Evolutionary conservation across 2,113 vertebrate species (phyloP).

Genomic region (Zapus hudsonius): DNA sequence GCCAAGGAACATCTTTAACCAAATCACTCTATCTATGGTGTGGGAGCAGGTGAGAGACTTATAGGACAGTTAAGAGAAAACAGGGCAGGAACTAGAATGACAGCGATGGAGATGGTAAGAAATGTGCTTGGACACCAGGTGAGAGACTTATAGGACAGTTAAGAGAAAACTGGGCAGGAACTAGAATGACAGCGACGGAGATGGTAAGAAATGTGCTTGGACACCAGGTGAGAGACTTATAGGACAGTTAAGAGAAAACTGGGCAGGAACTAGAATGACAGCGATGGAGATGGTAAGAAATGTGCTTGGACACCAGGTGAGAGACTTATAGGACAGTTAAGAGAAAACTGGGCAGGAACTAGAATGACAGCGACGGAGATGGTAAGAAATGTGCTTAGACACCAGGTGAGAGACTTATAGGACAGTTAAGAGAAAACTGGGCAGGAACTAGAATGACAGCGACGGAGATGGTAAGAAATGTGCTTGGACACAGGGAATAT

Average conservation of each 20-base stretch:
- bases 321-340: neutral
- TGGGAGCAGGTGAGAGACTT: neutral
- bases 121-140: neutral
- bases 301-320: neutral
- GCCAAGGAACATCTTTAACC: neutral
- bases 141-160: neutral
- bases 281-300: neutral
- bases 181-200: neutral
- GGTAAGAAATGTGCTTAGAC: neutral
- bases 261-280: neutral
- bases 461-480: neutral
- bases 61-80: neutral
- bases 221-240: too few relatives aligned
- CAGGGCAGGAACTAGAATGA: neutral
- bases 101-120: neutral
- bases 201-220: neutral
- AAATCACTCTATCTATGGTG: neutral
- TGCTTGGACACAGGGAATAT: neutral
- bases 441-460: neutral
- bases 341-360: neutral
- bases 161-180: neutral
- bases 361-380: neutral
- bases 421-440: neutral
- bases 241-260: neutral
- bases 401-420: neutral